phyloP scores from a whole-genome alignment of 1,140 invertebrate genomes.

The Drosophila kurseongensis region DNA sequence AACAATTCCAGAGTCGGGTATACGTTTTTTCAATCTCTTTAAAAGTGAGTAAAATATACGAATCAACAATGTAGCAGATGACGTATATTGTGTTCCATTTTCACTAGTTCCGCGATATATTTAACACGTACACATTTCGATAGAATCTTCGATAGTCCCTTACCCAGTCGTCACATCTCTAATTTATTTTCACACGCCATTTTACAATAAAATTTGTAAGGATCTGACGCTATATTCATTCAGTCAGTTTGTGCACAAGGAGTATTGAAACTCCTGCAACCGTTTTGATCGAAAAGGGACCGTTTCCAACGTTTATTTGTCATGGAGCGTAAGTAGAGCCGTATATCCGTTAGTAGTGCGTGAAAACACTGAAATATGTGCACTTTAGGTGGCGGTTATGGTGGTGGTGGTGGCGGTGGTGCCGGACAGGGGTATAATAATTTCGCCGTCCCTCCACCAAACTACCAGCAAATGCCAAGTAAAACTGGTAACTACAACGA shows the following conservation, averaged over 20 bases:
- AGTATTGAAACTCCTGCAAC: conserved; percentile 18
- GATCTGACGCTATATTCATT: conserved; percentile 41
- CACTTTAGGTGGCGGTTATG: conserved; percentile 69
- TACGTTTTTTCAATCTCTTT: no score
- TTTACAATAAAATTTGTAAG: conserved; percentile 55
- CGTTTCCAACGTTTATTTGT: conserved; percentile 12
- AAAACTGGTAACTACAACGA: conserved; percentile 78
- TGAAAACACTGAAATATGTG: conserved; percentile 36
- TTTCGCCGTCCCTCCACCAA: conserved; percentile 81
- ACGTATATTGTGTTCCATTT: background rate
- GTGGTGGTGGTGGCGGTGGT: conserved; percentile 75
- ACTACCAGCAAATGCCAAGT: conserved; percentile 78
- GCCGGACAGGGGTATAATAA: conserved; percentile 80
- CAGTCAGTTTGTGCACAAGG: conserved; percentile 2
- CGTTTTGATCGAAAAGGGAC: conserved; percentile 14
- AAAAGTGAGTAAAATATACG: no score
- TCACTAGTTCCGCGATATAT: background rate
- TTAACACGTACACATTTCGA: background rate
- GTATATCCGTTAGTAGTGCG: no score
- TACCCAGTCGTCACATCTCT: conserved; percentile 2
- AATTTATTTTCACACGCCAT: conserved; percentile 62
- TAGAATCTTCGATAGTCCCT: background rate
- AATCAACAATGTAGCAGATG: no score
- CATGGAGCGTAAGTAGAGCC: conserved; percentile 70
- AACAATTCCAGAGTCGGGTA: no score